Evolutionary conservation across 2,888 invertebrate genomes (phyloP).

Genomic region (Megastigmus dorsalis): DNA sequence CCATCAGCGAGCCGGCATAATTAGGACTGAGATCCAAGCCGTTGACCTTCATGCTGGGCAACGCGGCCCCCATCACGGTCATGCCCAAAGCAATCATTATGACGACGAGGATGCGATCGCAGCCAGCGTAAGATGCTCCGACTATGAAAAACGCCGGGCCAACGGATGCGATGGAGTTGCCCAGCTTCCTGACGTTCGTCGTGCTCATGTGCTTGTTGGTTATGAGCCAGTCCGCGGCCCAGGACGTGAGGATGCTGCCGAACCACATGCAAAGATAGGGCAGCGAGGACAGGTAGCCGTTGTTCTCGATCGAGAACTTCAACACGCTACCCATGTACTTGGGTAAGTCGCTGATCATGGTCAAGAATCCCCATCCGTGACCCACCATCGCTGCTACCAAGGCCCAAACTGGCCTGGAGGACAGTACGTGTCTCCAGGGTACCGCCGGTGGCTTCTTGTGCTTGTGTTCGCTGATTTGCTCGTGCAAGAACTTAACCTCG

Average conservation of each 20-base stretch:
- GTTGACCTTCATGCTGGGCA: constrained; percentile 75
- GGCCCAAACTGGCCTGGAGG: constrained; percentile 83
- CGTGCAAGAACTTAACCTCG: constrained; percentile 68
- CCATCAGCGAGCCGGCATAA: constrained; percentile 76
- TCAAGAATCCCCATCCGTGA: constrained; percentile 72
- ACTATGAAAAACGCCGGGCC: constrained; percentile 75
- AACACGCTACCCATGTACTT: constrained; percentile 74
- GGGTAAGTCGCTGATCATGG: constrained; percentile 72
- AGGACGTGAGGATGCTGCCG: constrained; percentile 70
- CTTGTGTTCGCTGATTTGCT: constrained; percentile 64
- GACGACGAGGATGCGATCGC: constrained; percentile 72
- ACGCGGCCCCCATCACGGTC: constrained; percentile 75
- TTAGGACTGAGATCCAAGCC: constrained; percentile 75
- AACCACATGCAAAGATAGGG: constrained; percentile 75
- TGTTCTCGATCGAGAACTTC: constrained; percentile 72
- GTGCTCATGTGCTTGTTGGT: constrained; percentile 67
- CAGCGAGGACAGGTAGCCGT: constrained; percentile 73
- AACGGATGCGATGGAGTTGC: constrained; percentile 75
- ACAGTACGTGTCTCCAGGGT: constrained; percentile 68
- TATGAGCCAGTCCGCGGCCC: constrained; percentile 73
- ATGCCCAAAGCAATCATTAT: constrained; percentile 74
- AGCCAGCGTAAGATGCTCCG: constrained; percentile 75
- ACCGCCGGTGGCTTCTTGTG: constrained; percentile 66
- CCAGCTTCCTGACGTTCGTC: constrained; percentile 74
- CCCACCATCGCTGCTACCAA: constrained; percentile 79